Percentiles rank a stretch among this genome's conserved stretches.
phyloP scores from a whole-genome alignment of 1,140 invertebrate species.

The Uloborus diversus region DNA sequence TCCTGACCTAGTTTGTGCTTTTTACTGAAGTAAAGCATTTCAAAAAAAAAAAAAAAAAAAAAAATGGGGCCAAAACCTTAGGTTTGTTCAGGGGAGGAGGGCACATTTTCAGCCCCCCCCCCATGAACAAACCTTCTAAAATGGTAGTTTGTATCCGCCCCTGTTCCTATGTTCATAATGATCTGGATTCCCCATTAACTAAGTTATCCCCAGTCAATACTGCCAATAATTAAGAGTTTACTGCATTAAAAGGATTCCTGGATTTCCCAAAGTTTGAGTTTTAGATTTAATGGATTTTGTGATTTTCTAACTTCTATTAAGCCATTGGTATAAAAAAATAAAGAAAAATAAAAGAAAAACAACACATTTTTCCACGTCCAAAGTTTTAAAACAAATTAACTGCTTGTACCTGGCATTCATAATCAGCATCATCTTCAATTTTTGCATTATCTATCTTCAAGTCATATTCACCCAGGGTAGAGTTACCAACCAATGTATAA shows the following conservation, averaged over 20 bases:
- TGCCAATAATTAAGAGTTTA: neutral
- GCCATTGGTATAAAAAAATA: neutral
- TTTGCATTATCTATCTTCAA: constrained; percentile 83
- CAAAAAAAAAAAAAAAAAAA: no score
- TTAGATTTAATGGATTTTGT: neutral
- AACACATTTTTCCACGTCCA: neutral
- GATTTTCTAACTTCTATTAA: neutral
- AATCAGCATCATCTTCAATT: constrained; percentile 87
- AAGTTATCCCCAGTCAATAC: no score
- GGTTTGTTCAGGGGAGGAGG: no score
- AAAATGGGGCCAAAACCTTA: no score
- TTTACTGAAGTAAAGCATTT: no score
- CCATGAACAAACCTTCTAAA: no score
- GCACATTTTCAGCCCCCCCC: no score
- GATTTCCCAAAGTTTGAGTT: neutral
- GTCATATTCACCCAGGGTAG: constrained; percentile 82
- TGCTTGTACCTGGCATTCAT: constrained; percentile 84
- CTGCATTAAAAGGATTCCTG: neutral
- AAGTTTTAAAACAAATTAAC: neutral
- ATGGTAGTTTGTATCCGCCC: no score
- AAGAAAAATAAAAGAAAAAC: neutral
- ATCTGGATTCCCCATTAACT: no score
- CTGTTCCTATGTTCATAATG: no score
- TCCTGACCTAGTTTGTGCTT: no score
- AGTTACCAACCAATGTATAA: constrained; percentile 84